phyloP scores from a whole-genome alignment of 2,888 invertebrate genomes.

The Pyrocoelia pectoralis region DNA sequence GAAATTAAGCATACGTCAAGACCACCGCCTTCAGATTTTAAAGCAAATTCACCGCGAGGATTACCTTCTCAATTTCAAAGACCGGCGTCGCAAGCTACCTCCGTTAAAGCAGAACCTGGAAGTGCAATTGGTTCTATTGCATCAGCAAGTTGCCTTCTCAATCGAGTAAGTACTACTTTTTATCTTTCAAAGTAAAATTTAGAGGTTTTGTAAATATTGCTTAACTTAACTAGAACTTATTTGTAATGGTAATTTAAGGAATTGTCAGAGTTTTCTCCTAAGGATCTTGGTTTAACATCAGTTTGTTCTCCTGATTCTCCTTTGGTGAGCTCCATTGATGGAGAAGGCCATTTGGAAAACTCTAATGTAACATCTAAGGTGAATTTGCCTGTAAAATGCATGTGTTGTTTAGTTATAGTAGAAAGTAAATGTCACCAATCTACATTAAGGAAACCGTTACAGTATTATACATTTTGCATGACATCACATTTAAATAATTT shows the following conservation, averaged over 20 bases:
- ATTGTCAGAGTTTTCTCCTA: conserved; percentile 67
- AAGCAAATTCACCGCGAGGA: conserved; percentile 43
- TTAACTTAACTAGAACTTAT: conserved; percentile 2
- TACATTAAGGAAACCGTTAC: background rate
- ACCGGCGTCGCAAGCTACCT: conserved; percentile 64
- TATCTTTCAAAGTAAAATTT: too few relatives aligned
- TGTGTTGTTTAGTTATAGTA: conserved; percentile 10
- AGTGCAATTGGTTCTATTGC: conserved; percentile 60
- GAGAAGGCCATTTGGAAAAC: conserved; percentile 53
- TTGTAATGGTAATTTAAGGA: conserved; percentile 54
- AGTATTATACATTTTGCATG: background rate
- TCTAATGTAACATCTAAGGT: conserved; percentile 52
- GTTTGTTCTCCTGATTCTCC: conserved; percentile 61
- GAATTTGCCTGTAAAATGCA: conserved; percentile 23
- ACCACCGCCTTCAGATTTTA: conserved; percentile 37
- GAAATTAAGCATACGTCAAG: conserved; percentile 22
- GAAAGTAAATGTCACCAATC: background rate
- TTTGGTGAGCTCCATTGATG: conserved; percentile 56
- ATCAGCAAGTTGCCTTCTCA: conserved; percentile 57
- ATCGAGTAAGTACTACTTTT: conserved; percentile 50
- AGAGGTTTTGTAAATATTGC: background rate
- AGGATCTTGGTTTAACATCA: conserved; percentile 61
- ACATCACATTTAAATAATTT: conserved; percentile 3
- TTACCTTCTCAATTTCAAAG: conserved; percentile 51
- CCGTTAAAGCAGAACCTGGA: conserved; percentile 66